phyloP scores from a whole-genome alignment of 2,797 vertebrate species.

The Amphiprion clarkii region DNA sequence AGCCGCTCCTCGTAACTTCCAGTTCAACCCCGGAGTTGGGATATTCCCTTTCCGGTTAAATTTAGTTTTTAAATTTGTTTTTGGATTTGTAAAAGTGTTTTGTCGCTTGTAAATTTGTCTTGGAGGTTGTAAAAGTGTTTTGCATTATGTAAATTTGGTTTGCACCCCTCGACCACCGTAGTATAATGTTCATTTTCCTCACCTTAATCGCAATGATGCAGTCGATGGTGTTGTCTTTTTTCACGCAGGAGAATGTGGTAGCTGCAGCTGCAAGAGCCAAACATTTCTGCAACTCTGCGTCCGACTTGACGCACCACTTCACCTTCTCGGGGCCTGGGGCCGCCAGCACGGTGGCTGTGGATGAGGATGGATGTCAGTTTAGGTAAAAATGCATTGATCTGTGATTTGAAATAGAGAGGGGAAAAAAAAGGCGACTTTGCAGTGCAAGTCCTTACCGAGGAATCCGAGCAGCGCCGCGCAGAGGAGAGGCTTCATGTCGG shows the following conservation, averaged over 20 bases:
- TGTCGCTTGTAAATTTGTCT: no score
- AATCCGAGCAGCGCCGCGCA: slow-evolving; percentile 71
- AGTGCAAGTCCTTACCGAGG: slow-evolving; percentile 74
- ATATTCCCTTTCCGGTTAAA: no score
- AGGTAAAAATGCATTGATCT: background rate
- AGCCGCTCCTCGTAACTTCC: no score
- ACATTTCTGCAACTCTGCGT: slow-evolving; percentile 72
- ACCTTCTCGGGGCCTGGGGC: slow-evolving; percentile 44
- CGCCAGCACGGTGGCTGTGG: slow-evolving; percentile 61
- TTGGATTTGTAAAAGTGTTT: no score
- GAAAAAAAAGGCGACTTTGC: no score
- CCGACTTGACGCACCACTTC: slow-evolving; percentile 80
- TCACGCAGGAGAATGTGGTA: slow-evolving; percentile 61
- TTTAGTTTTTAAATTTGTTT: no score
- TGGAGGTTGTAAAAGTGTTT: no score
- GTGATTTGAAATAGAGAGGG: background rate
- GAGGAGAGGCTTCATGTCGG: slow-evolving; percentile 77
- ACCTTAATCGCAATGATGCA: slow-evolving; percentile 83
- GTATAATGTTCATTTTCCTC: slow-evolving; percentile 11
- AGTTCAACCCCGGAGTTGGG: no score
- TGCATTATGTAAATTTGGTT: no score
- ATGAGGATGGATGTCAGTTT: background rate
- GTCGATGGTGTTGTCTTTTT: background rate
- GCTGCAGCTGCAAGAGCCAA: background rate
- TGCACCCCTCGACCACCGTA: no score